Percentiles rank a stretch among this genome's conserved stretches.
phyloP scores from a whole-genome alignment of 2,888 invertebrate species.

The Chloroclysta siterata region DNA sequence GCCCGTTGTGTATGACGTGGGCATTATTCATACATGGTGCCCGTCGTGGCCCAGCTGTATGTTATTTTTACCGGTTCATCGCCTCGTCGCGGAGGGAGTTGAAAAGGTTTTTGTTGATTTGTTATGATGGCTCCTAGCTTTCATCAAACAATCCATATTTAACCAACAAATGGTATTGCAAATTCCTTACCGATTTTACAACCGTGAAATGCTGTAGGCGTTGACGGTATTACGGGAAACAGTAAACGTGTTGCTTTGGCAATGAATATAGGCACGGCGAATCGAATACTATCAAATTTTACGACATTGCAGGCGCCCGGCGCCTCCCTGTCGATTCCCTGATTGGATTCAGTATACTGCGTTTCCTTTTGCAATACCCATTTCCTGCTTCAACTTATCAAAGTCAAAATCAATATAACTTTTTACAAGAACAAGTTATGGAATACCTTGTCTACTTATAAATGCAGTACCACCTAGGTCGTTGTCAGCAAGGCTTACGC shows the following conservation, averaged over 20 bases:
- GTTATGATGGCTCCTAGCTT: slow-evolving; percentile 38
- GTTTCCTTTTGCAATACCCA: slow-evolving; percentile 69
- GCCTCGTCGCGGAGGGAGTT: slow-evolving; percentile 61
- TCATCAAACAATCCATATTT: slow-evolving; percentile 31
- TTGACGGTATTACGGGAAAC: slow-evolving; percentile 45
- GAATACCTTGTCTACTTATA: slow-evolving; percentile 21
- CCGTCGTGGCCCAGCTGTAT: slow-evolving; percentile 71
- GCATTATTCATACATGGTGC: slow-evolving; percentile 81
- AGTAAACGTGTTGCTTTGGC: slow-evolving; percentile 44
- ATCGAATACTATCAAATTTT: slow-evolving; percentile 75
- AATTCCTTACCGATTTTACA: slow-evolving; percentile 28
- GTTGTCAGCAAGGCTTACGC: slow-evolving; percentile 33
- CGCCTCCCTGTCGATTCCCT: slow-evolving; percentile 58
- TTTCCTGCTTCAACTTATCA: slow-evolving; percentile 67
- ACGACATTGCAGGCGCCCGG: slow-evolving; percentile 72
- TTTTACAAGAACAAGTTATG: slow-evolving; percentile 32
- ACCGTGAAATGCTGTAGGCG: slow-evolving; percentile 43
- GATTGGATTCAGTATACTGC: slow-evolving; percentile 68
- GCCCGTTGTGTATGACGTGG: slow-evolving; percentile 78
- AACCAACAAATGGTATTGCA: slow-evolving; percentile 24
- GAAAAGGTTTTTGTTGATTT: slow-evolving; percentile 51
- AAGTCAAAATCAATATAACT: slow-evolving; percentile 37
- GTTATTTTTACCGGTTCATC: slow-evolving; percentile 80
- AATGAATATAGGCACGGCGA: slow-evolving; percentile 48
- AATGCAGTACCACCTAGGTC: slow-evolving; percentile 39